These are phyloP conservation scores for Tonatia bakeri DNA, from an alignment of 2,113 vertebrate genomes.

Conservation along the genomic window DNA sequence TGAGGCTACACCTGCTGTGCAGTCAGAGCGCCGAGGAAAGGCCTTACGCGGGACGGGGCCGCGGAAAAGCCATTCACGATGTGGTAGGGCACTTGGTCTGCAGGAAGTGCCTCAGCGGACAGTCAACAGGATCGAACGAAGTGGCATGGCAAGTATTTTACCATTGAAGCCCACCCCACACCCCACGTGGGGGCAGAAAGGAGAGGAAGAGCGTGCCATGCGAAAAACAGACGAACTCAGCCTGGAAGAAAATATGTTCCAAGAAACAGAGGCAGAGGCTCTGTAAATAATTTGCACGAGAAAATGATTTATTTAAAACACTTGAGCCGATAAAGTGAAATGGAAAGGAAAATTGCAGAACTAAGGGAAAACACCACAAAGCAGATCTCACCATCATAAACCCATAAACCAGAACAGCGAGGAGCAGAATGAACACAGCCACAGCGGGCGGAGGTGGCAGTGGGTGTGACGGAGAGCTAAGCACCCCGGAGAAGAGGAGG, in stretches of 20 bases:
- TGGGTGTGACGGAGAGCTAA: neutral
- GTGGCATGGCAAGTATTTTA: neutral
- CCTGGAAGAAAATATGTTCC: neutral
- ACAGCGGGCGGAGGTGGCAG: rapidly evolving
- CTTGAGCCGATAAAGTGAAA: neutral
- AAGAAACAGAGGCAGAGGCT: neutral
- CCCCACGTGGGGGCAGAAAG: rapidly evolving
- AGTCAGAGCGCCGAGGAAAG: neutral
- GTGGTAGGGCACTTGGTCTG: neutral
- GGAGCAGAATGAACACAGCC: neutral
- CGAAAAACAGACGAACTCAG: neutral
- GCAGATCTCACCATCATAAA: neutral
- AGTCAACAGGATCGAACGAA: neutral
- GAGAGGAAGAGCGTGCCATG: neutral
- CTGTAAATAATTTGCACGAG: neutral
- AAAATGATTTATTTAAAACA: neutral
- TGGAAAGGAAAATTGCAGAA: neutral
- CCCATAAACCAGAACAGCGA: neutral
- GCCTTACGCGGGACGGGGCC: neutral
- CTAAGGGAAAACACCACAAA: neutral
- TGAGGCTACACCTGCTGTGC: neutral
- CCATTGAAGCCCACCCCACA: neutral
- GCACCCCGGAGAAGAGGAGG: neutral
- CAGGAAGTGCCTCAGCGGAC: neutral
- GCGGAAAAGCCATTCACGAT: neutral